phyloP scores from a whole-genome alignment of 2,888 invertebrate species.

The Molorchus minor region DNA sequence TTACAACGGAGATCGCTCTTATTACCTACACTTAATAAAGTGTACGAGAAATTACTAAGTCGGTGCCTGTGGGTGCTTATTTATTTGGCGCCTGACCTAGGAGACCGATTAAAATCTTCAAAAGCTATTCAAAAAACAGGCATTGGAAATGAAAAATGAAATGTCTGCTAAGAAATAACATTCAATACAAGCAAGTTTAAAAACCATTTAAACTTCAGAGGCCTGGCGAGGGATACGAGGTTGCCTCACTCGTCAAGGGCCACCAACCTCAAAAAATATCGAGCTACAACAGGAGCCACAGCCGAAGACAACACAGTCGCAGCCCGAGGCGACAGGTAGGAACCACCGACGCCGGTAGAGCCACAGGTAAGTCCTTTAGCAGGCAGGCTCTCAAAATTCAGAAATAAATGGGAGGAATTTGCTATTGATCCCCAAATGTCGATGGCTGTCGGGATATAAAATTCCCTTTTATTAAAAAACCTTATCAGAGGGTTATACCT shows the following conservation, averaged over 20 bases:
- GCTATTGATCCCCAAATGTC: neutral
- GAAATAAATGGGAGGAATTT: neutral
- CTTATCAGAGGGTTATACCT: neutral
- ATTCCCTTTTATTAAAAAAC: constrained; percentile 4
- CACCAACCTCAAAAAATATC: neutral
- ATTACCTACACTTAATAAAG: neutral
- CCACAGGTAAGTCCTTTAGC: neutral
- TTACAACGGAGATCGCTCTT: neutral
- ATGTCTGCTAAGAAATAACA: neutral
- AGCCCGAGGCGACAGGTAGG: neutral
- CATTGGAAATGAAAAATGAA: neutral
- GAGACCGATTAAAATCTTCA: constrained; percentile 9
- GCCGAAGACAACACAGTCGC: too few relatives aligned
- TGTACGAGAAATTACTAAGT: neutral
- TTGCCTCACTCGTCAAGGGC: neutral
- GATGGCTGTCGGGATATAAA: constrained; percentile 6
- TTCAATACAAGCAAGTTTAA: neutral
- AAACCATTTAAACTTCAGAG: constrained; percentile 3
- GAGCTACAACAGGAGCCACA: neutral
- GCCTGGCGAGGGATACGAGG: constrained; percentile 1
- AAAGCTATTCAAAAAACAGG: neutral
- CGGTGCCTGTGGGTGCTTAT: neutral
- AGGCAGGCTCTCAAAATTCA: neutral
- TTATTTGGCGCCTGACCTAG: constrained; percentile 8
- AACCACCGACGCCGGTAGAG: neutral